phyloP scores from a whole-genome alignment of 1,140 invertebrate species.

The Euwallacea similis region DNA sequence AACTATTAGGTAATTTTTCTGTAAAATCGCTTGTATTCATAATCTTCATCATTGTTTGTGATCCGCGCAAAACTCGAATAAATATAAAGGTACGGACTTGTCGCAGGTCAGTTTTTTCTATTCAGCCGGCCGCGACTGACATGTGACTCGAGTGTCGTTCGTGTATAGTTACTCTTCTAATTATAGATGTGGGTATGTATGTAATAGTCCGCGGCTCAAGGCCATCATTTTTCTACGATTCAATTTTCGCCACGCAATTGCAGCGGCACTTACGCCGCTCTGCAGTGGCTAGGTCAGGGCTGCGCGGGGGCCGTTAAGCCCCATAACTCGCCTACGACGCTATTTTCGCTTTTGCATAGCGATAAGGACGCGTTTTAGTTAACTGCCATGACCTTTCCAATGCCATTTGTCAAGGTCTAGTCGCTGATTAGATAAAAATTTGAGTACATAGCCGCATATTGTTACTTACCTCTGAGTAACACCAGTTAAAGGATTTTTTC shows the following conservation, averaged over 20 bases:
- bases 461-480: not conserved
- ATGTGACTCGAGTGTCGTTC: constrained; percentile 17
- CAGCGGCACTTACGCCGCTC: not conserved
- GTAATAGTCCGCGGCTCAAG: constrained; percentile 8
- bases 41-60: not conserved
- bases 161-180: constrained; percentile 15
- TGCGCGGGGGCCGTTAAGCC: not conserved
- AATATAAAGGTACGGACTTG: constrained; percentile 16
- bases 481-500: not conserved
- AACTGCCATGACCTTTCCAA: constrained; percentile 26
- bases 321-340: too few relatives aligned
- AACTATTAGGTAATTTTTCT: constrained; percentile 1
- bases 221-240: constrained; percentile 10
- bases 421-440: constrained; percentile 2
- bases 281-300: not conserved
- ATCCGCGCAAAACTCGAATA: constrained; percentile 22
- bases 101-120: constrained; percentile 31
- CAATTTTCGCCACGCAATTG: not conserved
- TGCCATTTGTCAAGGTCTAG: constrained; percentile 17
- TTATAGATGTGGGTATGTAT: constrained; percentile 32
- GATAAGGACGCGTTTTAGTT: not conserved
- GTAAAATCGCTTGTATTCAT: constrained; percentile 1
- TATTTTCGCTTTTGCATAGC: not conserved
- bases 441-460: not conserved
- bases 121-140: constrained; percentile 19